Percentiles rank a stretch among this genome's conserved stretches.
Evolutionary conservation across 2,113 vertebrate genomes (phyloP).

Genomic region (Aramus guarauna): DNA sequence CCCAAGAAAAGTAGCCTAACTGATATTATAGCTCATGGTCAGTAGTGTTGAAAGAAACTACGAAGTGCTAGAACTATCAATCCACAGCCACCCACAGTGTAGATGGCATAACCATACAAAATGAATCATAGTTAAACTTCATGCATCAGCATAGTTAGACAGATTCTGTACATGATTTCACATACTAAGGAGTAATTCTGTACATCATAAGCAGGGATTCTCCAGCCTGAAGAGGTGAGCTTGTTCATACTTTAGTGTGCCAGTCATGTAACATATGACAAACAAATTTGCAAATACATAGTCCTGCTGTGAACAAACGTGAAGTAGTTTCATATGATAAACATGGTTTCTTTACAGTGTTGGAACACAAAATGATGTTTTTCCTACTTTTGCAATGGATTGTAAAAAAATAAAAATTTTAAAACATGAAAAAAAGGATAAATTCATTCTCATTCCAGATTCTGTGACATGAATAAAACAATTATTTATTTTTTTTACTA

Average conservation of each 20-base stretch:
- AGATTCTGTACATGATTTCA: not conserved
- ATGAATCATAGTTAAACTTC: not conserved
- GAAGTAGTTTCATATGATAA: not conserved
- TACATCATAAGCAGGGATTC: not conserved
- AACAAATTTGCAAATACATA: not conserved
- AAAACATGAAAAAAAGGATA: not conserved
- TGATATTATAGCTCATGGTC: not conserved
- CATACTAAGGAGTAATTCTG: not conserved
- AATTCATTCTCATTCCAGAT: not conserved
- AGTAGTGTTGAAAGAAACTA: not conserved
- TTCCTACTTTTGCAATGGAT: not conserved
- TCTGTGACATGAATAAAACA: not conserved
- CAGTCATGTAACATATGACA: not conserved
- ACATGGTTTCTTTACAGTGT: not conserved
- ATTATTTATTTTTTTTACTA: not conserved
- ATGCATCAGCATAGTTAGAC: not conserved
- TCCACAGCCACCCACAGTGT: not conserved
- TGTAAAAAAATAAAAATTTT: not conserved
- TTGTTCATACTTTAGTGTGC: not conserved
- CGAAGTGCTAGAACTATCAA: not conserved
- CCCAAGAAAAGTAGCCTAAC: not conserved
- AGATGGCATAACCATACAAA: fast-evolving
- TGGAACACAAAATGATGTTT: not conserved
- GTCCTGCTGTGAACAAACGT: not conserved
- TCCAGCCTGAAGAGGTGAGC: not conserved